Base-by-base conservation (phyloP, 2,113 vertebrate genomes). In the Centrocercus urophasianus region DNA sequence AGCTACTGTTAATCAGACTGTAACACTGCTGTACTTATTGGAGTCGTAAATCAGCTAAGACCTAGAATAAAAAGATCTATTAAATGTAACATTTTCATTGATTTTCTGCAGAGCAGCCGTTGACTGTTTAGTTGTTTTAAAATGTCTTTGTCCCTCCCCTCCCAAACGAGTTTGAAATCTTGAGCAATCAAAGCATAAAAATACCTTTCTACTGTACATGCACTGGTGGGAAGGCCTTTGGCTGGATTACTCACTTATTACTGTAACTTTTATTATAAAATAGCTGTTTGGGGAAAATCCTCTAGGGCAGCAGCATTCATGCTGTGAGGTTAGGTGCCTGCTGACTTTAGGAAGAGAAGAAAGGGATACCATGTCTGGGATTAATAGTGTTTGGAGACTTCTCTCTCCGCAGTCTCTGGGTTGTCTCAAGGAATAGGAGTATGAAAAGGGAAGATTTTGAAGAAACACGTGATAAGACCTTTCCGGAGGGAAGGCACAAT, bases 211-310 rank as follows among this genome's bases (percentile, higher is more conserved):
- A 8, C 61, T 90, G 61, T 81, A 59, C 52, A 11, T 45, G 83
- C 83, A 22, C 20, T 67, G 69, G 57, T 78, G 72, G 43, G 73
- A 90, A 78, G 80, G 69, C 77, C 80, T 90, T 86, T 92, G 92
- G 65, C 63, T 92, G 86, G 65, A 48, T 92, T 95, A 45, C 76
- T 94, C 70, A 16, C 80, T 61, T 4, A 64, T 95, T 91, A 52
- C 74, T 91, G 61, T 88, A 78, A 83, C 80, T 86, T 95, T 54
- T 90, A 73, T 73, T 86, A 42, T 94, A 95, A 95, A 94, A 94
- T 94, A 88, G 47, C 71, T 83, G 61, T 81, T 93, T 65, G 79
- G 56, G 85, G 69, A 91, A 96, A 91, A 88, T 90, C 83, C 88
- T 93, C 66, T 84, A 84, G 89, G 94, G 90, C 94, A 94, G 83